Evolutionary conservation across 1,140 invertebrate genomes (phyloP).

Genomic region (Paralvinella palmiformis): DNA sequence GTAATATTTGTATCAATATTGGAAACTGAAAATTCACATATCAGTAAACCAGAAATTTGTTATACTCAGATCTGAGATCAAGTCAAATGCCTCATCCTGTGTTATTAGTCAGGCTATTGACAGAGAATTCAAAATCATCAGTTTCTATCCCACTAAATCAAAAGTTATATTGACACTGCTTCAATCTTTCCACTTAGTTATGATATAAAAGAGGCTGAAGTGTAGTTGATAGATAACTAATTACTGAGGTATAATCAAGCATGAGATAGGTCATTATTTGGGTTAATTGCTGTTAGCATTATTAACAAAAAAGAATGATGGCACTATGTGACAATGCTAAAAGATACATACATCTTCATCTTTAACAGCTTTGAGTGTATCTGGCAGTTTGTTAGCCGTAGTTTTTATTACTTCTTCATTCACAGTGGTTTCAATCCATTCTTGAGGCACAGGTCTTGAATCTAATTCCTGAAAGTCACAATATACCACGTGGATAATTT

Average conservation of each 20-base stretch:
- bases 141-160: too few relatives aligned
- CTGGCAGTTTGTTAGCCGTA: conserved; percentile 59
- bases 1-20: too few relatives aligned
- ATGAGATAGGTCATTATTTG: background rate
- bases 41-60: too few relatives aligned
- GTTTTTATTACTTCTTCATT: conserved; percentile 60
- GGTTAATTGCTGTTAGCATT: background rate
- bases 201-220: background rate
- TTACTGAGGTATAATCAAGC: background rate
- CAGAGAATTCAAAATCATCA: too few relatives aligned
- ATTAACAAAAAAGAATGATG: background rate
- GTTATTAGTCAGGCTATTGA: too few relatives aligned
- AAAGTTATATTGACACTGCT: background rate
- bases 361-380: conserved; percentile 58
- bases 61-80: too few relatives aligned
- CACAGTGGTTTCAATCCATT: conserved; percentile 32
- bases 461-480: conserved; percentile 35
- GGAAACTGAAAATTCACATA: too few relatives aligned
- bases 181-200: background rate
- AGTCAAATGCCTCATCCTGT: too few relatives aligned
- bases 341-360: conserved; percentile 53
- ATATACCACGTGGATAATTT: too few relatives aligned
- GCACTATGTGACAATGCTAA: background rate
- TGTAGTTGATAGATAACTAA: background rate
- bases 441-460: conserved; percentile 30